Base-by-base conservation (phyloP, 2,113 vertebrate species). In the Bubo scandiacus region DNA sequence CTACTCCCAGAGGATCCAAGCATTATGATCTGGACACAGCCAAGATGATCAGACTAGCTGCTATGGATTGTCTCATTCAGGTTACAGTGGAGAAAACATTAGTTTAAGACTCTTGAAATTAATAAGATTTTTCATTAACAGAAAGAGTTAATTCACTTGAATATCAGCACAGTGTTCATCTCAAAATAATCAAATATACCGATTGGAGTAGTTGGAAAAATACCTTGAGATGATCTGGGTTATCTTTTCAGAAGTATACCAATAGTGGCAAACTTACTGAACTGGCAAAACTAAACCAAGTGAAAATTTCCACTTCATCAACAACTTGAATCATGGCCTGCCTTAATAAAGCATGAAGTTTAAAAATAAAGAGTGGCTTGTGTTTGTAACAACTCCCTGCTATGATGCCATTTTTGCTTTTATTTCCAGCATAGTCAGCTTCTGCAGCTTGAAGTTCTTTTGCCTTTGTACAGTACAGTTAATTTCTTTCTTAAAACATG, bases 281-380 rank as follows among this genome's bases (percentile, higher is more conserved):
- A 80, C 52, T 51, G 40, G 51, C n/a, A 88, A 94, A 91, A 91
- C 66, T 92, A 85, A 89, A 86, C 19, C n/a, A 77, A 85, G n/a
- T 85, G 71, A 92, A 91, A 95, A 89, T 83, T 92, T 92, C 74
- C 19, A 51, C 62, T 82, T 91, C 81, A 91, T 87, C 81, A 91
- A 58, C 47, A 92, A 83, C n/a, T 78, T 71, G 80, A 89, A 79
- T 75, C 47, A 34, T 59, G 29, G 49, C 4, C 21, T 91, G 67
- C 18, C 54, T 87, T 94, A 89, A 61, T 75, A 87, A 94, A 94
- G 36, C 38, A 62, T 70, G 38, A 97, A 36, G 42, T 95, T 94
- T 95, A 87, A 94, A 95, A 94, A 82, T 85, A 68, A 86, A 54
- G 30, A 71, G 13, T 89, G 91, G 52, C 45, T 81, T 92, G 34